A percentile compares a stretch with the other conserved stretches of the same genome.
These are phyloP conservation scores for Choristoneura fumiferana DNA, from an alignment of 1,140 invertebrate genomes.

Conservation along the genomic window DNA sequence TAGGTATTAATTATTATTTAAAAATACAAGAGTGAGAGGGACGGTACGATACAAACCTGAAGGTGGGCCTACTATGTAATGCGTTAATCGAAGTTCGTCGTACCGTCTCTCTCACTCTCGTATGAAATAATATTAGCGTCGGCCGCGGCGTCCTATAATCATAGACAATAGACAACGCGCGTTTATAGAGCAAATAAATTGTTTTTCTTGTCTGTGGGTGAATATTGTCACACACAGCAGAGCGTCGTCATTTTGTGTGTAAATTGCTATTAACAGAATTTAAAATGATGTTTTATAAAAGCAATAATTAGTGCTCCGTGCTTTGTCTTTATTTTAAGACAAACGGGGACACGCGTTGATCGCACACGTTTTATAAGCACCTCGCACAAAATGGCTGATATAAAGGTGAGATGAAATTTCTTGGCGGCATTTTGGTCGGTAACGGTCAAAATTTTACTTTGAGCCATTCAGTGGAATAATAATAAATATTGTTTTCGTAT, in stretches of 20 bases:
- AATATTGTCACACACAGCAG: slow-evolving; percentile 28
- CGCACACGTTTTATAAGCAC: slow-evolving; percentile 52
- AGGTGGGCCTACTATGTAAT: too few species aligned
- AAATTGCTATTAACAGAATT: slow-evolving; percentile 31
- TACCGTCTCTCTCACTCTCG: too few species aligned
- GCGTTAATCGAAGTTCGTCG: too few species aligned
- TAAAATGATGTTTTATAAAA: slow-evolving; percentile 60
- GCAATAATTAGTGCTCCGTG: slow-evolving; percentile 35
- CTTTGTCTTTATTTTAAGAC: slow-evolving; percentile 52
- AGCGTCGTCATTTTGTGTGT: slow-evolving; percentile 55
- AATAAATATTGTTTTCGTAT: too few species aligned
- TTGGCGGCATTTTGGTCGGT: slow-evolving; percentile 73
- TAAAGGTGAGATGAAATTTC: slow-evolving; percentile 60
- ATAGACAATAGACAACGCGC: neutral
- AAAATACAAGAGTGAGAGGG: too few species aligned
- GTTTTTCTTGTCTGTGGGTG: slow-evolving; percentile 37
- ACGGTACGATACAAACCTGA: too few species aligned
- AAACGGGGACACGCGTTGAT: slow-evolving; percentile 55
- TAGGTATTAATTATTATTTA: too few species aligned
- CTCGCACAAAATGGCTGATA: slow-evolving; percentile 72
- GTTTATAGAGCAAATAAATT: slow-evolving; percentile 10
- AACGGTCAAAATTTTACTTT: slow-evolving; percentile 62
- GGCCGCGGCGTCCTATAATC: neutral
- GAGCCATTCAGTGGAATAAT: too few species aligned
- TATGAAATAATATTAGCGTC: neutral